Evolutionary conservation across 2,797 vertebrate species (phyloP).

Genomic region (Oreonectes daqikongensis): DNA sequence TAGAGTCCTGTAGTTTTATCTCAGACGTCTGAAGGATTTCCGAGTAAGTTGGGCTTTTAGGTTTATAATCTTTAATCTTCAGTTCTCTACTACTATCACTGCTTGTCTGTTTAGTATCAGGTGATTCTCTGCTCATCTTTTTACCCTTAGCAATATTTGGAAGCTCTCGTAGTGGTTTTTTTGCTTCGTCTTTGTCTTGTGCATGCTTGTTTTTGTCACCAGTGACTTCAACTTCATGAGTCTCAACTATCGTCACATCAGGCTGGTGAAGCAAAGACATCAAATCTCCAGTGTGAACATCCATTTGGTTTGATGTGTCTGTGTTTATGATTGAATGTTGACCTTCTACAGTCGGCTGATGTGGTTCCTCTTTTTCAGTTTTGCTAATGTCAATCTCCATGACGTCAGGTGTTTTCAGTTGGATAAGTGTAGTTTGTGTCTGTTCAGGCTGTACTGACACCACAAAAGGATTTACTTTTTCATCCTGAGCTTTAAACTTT

Average conservation of each 20-base stretch:
- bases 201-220: not conserved
- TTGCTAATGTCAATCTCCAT: not conserved
- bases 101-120: too few relatives aligned
- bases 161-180: not conserved
- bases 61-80: not conserved
- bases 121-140: not conserved
- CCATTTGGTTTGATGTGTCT: too few relatives aligned
- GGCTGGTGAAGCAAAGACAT: not conserved
- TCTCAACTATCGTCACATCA: not conserved
- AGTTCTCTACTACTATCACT: not conserved
- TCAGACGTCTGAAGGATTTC: conserved; percentile 12
- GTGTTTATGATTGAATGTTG: too few relatives aligned
- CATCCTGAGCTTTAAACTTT: not conserved
- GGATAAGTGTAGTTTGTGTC: not conserved
- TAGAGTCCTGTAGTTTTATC: conserved; percentile 28
- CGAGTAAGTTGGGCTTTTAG: not conserved
- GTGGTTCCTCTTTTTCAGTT: not conserved
- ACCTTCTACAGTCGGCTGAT: not conserved
- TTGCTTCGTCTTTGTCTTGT: not conserved
- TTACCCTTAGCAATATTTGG: not conserved
- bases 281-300: not conserved
- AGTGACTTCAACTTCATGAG: not conserved
- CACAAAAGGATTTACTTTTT: not conserved
- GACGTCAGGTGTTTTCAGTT: not conserved
- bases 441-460: not conserved